These are phyloP conservation scores for Garra rufa DNA, from an alignment of 2,113 vertebrate genomes.

Conservation along the genomic window DNA sequence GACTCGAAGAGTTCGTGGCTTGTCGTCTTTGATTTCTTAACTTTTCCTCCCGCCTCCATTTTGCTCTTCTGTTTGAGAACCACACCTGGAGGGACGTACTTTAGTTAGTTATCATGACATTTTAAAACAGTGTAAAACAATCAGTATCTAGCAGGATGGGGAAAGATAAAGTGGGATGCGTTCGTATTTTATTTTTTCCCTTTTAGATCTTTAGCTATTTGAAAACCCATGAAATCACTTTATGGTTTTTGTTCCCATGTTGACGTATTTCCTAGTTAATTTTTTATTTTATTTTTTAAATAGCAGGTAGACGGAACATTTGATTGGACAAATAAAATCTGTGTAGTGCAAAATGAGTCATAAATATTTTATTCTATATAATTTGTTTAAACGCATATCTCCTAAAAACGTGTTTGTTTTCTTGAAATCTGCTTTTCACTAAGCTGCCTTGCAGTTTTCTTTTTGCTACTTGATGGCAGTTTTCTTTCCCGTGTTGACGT, in stretches of 20 bases:
- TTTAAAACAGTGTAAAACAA: background rate
- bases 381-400: too few relatives aligned
- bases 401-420: too few relatives aligned
- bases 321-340: too few relatives aligned
- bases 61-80: constrained; percentile 98
- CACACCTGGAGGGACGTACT: constrained; percentile 83
- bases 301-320: too few relatives aligned
- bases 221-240: background rate
- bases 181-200: background rate
- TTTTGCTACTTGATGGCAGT: too few relatives aligned
- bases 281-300: too few relatives aligned
- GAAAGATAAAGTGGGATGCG: background rate
- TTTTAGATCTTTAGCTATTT: background rate
- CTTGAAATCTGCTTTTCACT: too few relatives aligned
- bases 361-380: too few relatives aligned
- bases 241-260: background rate
- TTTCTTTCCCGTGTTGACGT: too few relatives aligned
- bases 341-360: too few relatives aligned
- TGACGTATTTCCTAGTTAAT: background rate
- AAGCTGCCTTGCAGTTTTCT: too few relatives aligned
- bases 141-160: background rate
- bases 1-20: constrained; percentile 91
- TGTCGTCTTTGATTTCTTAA: constrained; percentile 95
- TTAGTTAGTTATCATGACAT: background rate
- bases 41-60: constrained; percentile 98